phyloP scores from a whole-genome alignment of 2,888 invertebrate species.

The Dryocosmus kuriphilus region DNA sequence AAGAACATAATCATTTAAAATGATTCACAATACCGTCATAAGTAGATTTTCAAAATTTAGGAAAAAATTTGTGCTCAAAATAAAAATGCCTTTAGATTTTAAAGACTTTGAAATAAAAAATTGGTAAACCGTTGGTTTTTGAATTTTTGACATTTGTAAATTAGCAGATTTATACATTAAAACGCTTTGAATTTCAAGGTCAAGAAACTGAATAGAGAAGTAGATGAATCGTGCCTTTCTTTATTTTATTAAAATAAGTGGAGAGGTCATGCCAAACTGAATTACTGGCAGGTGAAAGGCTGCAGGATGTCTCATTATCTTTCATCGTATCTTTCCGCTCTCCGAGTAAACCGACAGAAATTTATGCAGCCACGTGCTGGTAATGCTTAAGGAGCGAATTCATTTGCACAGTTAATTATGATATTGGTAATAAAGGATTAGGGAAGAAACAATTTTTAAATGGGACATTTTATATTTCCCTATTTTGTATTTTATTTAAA shows the following conservation, averaged over 20 bases:
- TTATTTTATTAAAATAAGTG: slow-evolving; percentile 11
- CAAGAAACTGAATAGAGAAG: slow-evolving; percentile 19
- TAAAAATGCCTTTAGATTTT: too few species aligned
- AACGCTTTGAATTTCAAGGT: too few species aligned
- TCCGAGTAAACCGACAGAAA: slow-evolving; percentile 45
- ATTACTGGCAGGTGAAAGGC: slow-evolving; percentile 23
- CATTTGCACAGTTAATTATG: not conserved
- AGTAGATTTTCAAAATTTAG: too few species aligned
- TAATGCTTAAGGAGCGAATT: not conserved
- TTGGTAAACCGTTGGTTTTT: too few species aligned
- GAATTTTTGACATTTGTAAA: too few species aligned
- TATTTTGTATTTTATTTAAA: not conserved
- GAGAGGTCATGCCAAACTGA: slow-evolving; percentile 17
- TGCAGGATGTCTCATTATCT: slow-evolving; percentile 50
- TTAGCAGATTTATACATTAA: too few species aligned
- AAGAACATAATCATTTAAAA: too few species aligned
- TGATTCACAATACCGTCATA: too few species aligned
- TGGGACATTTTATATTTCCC: not conserved
- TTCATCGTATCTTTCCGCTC: slow-evolving; percentile 41
- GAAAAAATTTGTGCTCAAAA: too few species aligned
- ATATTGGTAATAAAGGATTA: not conserved
- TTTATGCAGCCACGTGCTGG: slow-evolving; percentile 48
- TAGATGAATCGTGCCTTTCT: not conserved
- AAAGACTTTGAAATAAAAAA: too few species aligned
- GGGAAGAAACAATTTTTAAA: too few species aligned